Percentiles rank a stretch among this genome's conserved stretches.
phyloP scores from a whole-genome alignment of 1,140 invertebrate genomes.

The Rhagoletis zephyria region DNA sequence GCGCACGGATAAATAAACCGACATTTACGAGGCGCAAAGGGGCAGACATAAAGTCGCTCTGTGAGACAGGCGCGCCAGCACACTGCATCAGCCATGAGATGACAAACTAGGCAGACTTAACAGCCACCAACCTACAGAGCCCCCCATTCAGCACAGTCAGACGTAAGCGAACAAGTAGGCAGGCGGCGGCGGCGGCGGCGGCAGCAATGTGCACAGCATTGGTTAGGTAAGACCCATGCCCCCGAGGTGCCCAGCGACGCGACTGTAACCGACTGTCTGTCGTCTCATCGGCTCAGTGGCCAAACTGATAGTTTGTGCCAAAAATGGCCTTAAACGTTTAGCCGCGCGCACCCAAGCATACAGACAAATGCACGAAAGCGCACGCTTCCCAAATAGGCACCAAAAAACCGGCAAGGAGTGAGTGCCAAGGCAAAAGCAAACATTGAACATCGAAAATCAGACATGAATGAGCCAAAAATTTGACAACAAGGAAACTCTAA shows the following conservation, averaged over 20 bases:
- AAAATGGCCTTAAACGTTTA: slow-evolving; percentile 22
- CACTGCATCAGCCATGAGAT: slow-evolving; percentile 4
- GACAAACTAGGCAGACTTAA: slow-evolving; percentile 5
- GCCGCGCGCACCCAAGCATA: neutral
- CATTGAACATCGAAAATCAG: neutral
- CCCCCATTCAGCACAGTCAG: neutral
- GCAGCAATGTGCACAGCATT: neutral
- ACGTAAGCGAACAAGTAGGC: neutral
- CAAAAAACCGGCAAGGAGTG: neutral
- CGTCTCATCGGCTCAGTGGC: neutral
- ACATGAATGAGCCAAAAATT: slow-evolving; percentile 9
- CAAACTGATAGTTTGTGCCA: neutral
- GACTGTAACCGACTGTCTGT: neutral
- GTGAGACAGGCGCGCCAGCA: neutral
- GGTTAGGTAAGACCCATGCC: neutral
- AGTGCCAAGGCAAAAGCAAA: neutral
- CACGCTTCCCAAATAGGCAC: neutral
- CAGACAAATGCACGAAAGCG: neutral
- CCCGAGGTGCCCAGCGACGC: neutral
- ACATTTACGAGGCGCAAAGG: neutral
- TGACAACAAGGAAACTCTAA: slow-evolving; percentile 33
- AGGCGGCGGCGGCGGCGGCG: neutral
- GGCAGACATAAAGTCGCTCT: neutral
- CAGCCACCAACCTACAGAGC: slow-evolving; percentile 51
- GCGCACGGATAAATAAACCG: neutral